These are phyloP conservation scores for Zaprionus lineosus DNA, from an alignment of 2,888 invertebrate genomes.

Conservation along the genomic window DNA sequence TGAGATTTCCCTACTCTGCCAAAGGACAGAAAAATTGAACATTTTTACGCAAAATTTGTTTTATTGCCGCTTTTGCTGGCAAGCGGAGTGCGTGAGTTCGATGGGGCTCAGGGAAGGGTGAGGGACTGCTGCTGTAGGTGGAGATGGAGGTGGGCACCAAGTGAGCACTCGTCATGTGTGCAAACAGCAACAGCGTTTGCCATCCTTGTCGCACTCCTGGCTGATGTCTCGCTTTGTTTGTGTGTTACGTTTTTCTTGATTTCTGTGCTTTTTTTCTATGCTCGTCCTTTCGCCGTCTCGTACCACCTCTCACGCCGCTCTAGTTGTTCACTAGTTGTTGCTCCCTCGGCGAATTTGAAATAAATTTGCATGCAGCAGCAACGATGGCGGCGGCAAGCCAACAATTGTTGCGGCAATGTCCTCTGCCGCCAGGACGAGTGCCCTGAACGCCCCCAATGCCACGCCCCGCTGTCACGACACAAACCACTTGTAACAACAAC, in stretches of 20 bases:
- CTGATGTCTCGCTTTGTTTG: not conserved
- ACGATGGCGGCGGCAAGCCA: conserved; percentile 62
- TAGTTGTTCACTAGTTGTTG: conserved; percentile 22
- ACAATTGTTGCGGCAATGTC: conserved; percentile 75
- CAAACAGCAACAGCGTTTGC: conserved; percentile 1
- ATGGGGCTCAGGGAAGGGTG: too few relatives aligned
- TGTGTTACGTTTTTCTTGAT: not conserved
- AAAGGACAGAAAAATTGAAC: not conserved
- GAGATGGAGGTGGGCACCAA: not conserved
- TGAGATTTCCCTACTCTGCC: conserved; percentile 40
- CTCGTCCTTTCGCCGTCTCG: not conserved
- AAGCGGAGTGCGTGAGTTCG: too few relatives aligned
- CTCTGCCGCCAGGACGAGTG: conserved; percentile 36
- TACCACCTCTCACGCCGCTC: not conserved
- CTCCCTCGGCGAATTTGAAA: conserved; percentile 64
- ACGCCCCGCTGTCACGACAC: too few relatives aligned
- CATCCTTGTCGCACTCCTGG: not conserved
- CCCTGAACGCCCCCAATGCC: too few relatives aligned
- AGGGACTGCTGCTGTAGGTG: not conserved
- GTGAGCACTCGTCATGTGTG: conserved; percentile 31
- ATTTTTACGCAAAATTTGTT: conserved; percentile 67
- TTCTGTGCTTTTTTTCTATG: not conserved
- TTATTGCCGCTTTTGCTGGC: conserved; percentile 45
- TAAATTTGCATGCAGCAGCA: conserved; percentile 69
- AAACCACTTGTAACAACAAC: not conserved